phyloP scores from a whole-genome alignment of 2,797 vertebrate species.

The Perodicticus potto region DNA sequence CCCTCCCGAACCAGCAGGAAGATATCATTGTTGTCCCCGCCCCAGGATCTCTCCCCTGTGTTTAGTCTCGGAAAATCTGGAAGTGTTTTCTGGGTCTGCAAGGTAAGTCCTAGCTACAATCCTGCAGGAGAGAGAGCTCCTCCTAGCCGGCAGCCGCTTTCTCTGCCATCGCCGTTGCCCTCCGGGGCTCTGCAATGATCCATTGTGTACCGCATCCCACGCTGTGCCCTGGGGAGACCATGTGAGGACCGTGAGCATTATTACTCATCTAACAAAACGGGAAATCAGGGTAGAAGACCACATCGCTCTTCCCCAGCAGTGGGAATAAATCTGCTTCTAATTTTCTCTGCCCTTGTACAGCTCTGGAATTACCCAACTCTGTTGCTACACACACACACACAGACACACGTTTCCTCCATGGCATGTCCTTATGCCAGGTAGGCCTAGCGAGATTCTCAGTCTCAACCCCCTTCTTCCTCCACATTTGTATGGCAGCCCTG shows the following conservation, averaged over 20 bases:
- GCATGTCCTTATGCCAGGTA: not conserved
- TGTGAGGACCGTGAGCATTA: not conserved
- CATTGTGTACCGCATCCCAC: not conserved
- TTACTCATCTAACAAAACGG: not conserved
- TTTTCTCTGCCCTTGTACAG: not conserved
- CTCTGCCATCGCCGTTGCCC: not conserved
- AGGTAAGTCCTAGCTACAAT: not conserved
- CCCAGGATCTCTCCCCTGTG: not conserved
- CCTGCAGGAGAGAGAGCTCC: not conserved
- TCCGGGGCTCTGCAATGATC: not conserved
- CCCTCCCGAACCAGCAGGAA: not conserved
- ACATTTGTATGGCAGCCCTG: not conserved
- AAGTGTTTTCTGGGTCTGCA: not conserved
- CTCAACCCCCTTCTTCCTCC: not conserved
- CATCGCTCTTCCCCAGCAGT: not conserved
- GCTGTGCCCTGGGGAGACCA: not conserved
- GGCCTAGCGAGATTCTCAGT: not conserved
- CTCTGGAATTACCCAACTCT: not conserved
- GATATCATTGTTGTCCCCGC: not conserved
- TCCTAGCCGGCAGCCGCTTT: rapidly evolving
- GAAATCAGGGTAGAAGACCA: not conserved
- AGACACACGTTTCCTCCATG: too few relatives aligned
- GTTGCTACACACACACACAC: not conserved
- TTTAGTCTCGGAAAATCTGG: not conserved
- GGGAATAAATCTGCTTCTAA: not conserved